Conservation (phyloP, 2,888 invertebrate species). For the Morpho achilles region DNA sequence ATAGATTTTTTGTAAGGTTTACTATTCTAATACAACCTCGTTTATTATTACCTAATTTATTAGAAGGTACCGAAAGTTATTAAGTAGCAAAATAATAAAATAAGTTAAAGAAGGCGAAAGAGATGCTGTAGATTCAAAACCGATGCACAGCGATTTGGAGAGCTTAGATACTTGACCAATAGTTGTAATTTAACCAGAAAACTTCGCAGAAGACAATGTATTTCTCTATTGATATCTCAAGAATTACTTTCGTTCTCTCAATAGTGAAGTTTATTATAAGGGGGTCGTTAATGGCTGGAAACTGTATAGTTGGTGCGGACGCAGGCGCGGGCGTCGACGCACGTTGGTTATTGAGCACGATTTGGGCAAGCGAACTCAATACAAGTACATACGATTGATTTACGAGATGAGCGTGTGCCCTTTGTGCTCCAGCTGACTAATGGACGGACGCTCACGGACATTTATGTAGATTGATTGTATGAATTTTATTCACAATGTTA, state of each 20-base stretch:
- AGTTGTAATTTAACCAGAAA: too few species aligned
- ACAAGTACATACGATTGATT: conserved; percentile 72
- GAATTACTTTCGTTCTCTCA: conserved; percentile 1
- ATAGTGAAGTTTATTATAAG: conserved; percentile 54
- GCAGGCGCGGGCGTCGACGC: conserved; percentile 41
- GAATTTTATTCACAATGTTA: conserved; percentile 80
- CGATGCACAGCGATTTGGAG: too few species aligned
- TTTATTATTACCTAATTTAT: too few species aligned
- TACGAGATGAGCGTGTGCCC: conserved; percentile 78
- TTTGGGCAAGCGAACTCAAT: conserved; percentile 74
- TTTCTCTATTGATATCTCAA: background rate
- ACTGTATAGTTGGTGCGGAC: conserved; percentile 41
- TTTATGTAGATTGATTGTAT: conserved; percentile 80
- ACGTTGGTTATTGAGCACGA: conserved; percentile 67
- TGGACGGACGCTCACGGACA: conserved; percentile 79
- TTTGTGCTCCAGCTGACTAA: conserved; percentile 77
- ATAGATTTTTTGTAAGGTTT: too few species aligned
- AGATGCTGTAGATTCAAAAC: too few species aligned
- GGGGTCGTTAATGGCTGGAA: conserved; percentile 71
- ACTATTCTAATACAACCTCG: too few species aligned
- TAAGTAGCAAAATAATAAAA: too few species aligned
- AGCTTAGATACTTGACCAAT: too few species aligned
- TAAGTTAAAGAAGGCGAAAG: too few species aligned
- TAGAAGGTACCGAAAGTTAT: too few species aligned
- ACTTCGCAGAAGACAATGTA: too few species aligned